Evolutionary conservation across 2,797 vertebrate species (phyloP).

Genomic region (Gallinago stenura): DNA sequence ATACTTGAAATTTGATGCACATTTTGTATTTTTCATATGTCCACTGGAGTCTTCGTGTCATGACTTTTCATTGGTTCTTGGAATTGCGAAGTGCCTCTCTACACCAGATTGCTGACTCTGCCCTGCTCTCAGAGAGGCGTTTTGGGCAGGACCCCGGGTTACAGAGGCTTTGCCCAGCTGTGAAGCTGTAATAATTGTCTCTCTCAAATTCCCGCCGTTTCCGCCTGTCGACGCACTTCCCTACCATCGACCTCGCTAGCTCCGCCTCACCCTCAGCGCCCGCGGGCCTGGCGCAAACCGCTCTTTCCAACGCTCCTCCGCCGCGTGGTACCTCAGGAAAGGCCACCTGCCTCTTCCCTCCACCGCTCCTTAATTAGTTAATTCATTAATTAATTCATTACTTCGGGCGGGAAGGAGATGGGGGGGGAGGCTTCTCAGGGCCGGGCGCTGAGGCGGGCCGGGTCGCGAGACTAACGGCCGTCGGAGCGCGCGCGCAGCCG

Average conservation of each 20-base stretch:
- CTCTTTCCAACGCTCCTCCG: not conserved
- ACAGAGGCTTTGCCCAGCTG: no score
- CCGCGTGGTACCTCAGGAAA: rapidly evolving
- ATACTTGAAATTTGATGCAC: rapidly evolving
- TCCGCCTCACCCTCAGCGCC: rapidly evolving
- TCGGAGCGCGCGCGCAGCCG: no score
- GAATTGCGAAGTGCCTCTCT: no score
- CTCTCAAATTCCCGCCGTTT: not conserved
- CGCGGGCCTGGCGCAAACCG: rapidly evolving
- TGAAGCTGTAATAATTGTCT: rapidly evolving
- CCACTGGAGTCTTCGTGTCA: rapidly evolving
- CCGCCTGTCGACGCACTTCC: not conserved
- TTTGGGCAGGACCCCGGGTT: rapidly evolving
- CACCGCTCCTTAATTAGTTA: no score
- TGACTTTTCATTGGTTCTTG: no score
- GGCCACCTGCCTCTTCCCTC: rapidly evolving
- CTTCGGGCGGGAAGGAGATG: no score
- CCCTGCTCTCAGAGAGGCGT: not conserved
- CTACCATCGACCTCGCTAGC: rapidly evolving
- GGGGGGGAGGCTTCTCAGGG: no score
- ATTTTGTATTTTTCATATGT: rapidly evolving
- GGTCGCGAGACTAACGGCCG: no score
- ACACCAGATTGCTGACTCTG: not conserved
- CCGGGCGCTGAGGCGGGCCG: no score
- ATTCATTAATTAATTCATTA: rapidly evolving